Conservation (phyloP, 1,140 invertebrate genomes). For the Drosophila virilis region DNA sequence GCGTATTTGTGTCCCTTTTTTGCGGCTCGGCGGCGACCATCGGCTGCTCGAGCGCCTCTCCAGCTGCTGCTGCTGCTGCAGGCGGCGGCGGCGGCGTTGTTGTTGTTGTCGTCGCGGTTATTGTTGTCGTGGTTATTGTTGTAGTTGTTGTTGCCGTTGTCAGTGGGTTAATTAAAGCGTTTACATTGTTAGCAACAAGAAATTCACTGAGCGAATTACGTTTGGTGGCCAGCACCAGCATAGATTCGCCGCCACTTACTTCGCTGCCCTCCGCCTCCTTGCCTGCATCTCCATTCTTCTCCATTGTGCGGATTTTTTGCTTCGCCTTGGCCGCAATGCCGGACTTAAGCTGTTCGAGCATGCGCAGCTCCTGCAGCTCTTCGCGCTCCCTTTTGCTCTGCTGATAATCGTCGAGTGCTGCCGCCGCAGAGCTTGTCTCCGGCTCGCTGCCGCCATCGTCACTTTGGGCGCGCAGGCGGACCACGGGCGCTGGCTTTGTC, state of each 20-base stretch:
- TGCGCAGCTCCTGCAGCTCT: conserved; percentile 86
- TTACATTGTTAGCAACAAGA: conserved; percentile 82
- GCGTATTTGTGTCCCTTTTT: conserved; percentile 63
- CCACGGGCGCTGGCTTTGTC: conserved; percentile 84
- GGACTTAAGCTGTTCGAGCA: conserved; percentile 87
- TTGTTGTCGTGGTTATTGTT: conserved; percentile 23
- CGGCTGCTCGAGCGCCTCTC: too few relatives aligned
- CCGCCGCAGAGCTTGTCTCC: conserved; percentile 46
- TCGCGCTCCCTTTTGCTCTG: conserved; percentile 83
- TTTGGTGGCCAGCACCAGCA: conserved; percentile 52
- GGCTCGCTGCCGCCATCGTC: conserved; percentile 86
- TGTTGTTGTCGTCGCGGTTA: conserved; percentile 19
- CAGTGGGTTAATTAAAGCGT: conserved; percentile 76
- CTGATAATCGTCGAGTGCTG: conserved; percentile 78
- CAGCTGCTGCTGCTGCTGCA: background rate
- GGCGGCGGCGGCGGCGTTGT: conserved; percentile 43
- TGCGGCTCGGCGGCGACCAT: conserved; percentile 4
- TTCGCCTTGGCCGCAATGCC: conserved; percentile 88
- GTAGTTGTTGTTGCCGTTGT: conserved; percentile 33
- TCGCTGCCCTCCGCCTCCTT: conserved; percentile 58
- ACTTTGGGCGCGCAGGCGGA: conserved; percentile 88
- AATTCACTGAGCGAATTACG: conserved; percentile 83
- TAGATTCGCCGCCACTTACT: conserved; percentile 67
- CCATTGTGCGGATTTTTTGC: conserved; percentile 85
- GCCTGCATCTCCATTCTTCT: conserved; percentile 83